These are phyloP conservation scores for Thumatha senex DNA, from an alignment of 2,888 invertebrate genomes.

Conservation along the genomic window DNA sequence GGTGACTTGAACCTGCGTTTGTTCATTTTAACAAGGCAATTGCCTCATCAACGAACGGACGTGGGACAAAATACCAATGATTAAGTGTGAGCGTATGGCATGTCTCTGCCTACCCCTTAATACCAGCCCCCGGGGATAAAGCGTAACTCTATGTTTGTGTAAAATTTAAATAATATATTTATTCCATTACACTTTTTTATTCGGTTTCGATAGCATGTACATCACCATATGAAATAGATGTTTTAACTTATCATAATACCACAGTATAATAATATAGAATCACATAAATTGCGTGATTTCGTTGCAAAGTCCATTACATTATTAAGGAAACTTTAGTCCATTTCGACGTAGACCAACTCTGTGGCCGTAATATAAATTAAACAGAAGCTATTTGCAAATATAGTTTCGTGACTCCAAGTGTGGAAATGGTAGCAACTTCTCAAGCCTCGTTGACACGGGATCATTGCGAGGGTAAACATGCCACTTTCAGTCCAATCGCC, in stretches of 20 bases:
- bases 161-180: too few species aligned
- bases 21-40: too few species aligned
- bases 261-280: background rate
- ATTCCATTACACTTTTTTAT: too few species aligned
- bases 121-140: too few species aligned
- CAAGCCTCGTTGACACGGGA: conserved; percentile 60
- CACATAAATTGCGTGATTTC: conserved; percentile 3
- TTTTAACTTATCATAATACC: background rate
- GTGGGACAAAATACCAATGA: too few species aligned
- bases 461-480: conserved; percentile 65
- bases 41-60: too few species aligned
- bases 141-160: too few species aligned
- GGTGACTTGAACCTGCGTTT: too few species aligned
- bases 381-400: conserved; percentile 25
- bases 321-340: conserved; percentile 20
- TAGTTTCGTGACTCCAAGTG: conserved; percentile 44
- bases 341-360: conserved; percentile 18
- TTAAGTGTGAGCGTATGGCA: too few species aligned
- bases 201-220: too few species aligned
- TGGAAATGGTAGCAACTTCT: conserved; percentile 49
- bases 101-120: too few species aligned
- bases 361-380: conserved; percentile 29
- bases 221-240: background rate
- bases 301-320: conserved; percentile 19
- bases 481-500: conserved; percentile 61